Conservation (phyloP, 2,797 vertebrate species). For the Lithobates sylvaticus region DNA sequence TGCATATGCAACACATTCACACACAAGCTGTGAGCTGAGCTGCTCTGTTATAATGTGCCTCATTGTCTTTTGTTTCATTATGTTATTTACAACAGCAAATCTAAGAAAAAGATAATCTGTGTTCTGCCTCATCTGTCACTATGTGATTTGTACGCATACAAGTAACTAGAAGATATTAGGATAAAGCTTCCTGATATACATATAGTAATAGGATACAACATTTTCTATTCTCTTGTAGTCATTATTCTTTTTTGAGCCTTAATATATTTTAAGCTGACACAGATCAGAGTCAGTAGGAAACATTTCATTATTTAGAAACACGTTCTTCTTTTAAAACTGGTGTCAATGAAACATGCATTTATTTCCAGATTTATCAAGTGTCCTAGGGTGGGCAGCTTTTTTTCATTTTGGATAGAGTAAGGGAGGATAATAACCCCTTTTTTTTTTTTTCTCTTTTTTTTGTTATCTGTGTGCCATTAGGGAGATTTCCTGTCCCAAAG, state of each 20-base stretch:
- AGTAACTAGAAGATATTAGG: conserved; percentile 23
- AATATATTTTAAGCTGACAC: conserved; percentile 1
- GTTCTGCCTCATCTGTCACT: conserved; percentile 21
- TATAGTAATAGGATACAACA: conserved; percentile 11
- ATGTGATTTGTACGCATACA: conserved; percentile 25
- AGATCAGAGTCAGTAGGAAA: background rate
- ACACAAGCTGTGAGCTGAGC: conserved; percentile 16
- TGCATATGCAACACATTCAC: conserved; percentile 25
- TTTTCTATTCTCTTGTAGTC: background rate
- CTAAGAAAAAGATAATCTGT: conserved; percentile 5
- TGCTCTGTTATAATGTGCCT: conserved; percentile 20
- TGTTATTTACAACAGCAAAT: conserved; percentile 13
- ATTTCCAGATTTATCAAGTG: no score
- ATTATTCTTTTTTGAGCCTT: conserved; percentile 10
- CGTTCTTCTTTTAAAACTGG: no score
- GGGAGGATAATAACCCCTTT: no score
- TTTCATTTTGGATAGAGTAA: no score
- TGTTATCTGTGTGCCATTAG: no score
- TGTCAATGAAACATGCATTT: no score
- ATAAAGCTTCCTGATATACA: conserved; percentile 7
- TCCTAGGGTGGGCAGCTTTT: no score
- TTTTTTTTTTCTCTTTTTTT: no score
- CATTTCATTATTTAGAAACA: no score
- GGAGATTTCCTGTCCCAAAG: no score
- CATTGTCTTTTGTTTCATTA: conserved; percentile 11